Evolutionary conservation across 2,888 invertebrate species (phyloP), one percentile per base, ranked within the genome.

Genomic region (Geotrupes spiniger): DNA sequence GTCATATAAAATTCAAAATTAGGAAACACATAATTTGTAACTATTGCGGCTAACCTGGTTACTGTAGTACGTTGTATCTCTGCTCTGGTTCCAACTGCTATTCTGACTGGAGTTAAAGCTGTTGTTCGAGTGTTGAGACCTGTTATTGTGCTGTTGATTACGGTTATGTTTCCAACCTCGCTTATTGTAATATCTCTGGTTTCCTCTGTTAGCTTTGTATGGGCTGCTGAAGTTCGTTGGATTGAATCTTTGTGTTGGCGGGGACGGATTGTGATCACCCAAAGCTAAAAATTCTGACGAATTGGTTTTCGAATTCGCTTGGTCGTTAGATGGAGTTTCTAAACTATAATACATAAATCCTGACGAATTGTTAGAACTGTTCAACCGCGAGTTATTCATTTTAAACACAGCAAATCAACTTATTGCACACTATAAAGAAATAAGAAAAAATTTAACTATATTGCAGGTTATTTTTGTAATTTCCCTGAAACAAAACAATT

Each of bases 171-270:
- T 51, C 39, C 37, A 49, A 6, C 51, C 42, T n/a, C 46, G 42
- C 27, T 36, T 44, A n/a, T 49, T 46, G 15, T 31, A 46, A 28
- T 48, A 49, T 26, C 50, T 49, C 9, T 38, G 48, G 17, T 33
- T 56, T 21, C 45, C 50, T 45, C 53, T 52, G 37, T 41, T 38
- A 21, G 37, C 36, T 21, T 53, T 45, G 27, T 58, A 58, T 16
- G 62, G 62, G 39, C 62, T 62, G 46, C 62, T 62, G 36, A 50
- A 59, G 42, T 52, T 49, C 2, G 33, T 39, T 2, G 62, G 62
- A 17, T 42, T 51, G 36, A 62, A 62, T n/a, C 36, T 27, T 14
- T 49, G 46, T 4, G 46, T 38, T 40, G 53, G 52, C 12, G 52
- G 49, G 10, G 57, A 41, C 36, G 45, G 36, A 31, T 37, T 38